phyloP scores from a whole-genome alignment of 2,888 invertebrate species.

The Cheilosia soror region DNA sequence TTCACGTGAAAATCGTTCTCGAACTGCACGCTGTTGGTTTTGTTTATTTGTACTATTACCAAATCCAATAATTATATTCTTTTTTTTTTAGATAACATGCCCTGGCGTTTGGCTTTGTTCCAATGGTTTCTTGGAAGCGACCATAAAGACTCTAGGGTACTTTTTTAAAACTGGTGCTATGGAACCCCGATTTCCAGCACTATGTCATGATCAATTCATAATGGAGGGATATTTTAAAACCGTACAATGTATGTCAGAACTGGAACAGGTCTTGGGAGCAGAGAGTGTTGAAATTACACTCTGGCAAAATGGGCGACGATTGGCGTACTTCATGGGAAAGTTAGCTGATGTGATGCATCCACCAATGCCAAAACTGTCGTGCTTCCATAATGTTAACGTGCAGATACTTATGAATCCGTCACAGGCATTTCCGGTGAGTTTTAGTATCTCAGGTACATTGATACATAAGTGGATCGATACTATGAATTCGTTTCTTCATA shows the following conservation, averaged over 20 bases:
- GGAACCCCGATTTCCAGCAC: conserved; percentile 82
- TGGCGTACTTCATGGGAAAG: conserved; percentile 81
- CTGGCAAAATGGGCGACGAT: conserved; percentile 82
- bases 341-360: conserved; percentile 81
- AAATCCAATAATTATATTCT: conserved; percentile 23
- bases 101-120: conserved; percentile 83
- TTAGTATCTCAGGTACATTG: no score
- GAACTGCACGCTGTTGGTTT: conserved; percentile 81
- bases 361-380: conserved; percentile 78
- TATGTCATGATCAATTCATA: conserved; percentile 81
- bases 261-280: conserved; percentile 78
- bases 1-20: conserved; percentile 80
- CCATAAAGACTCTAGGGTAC: conserved; percentile 82
- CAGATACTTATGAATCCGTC: conserved; percentile 82
- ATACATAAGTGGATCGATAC: no score
- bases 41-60: neutral
- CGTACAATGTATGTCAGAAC: conserved; percentile 77
- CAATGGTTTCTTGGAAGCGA: conserved; percentile 81
- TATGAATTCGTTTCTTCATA: neutral
- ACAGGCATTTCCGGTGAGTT: conserved; percentile 80
- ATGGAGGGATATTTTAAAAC: conserved; percentile 83
- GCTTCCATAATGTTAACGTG: conserved; percentile 80
- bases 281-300: conserved; percentile 82
- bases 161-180: conserved; percentile 82
- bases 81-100: conserved; percentile 80